Evolutionary conservation across 1,140 invertebrate genomes (phyloP), one percentile per base, ranked within the genome.

Genomic region (Ceratina calcarata): DNA sequence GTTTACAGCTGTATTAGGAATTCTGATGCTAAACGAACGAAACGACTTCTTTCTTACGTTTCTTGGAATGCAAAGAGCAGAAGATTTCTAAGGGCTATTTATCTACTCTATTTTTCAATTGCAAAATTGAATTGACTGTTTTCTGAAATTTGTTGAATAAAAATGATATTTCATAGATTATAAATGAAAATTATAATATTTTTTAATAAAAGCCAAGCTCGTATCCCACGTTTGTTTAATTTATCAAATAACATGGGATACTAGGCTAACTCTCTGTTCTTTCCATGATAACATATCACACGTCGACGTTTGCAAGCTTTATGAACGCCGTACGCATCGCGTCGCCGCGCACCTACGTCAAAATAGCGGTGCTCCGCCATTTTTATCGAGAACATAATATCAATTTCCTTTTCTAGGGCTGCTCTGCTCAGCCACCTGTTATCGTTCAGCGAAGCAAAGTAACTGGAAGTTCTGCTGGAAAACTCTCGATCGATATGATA

Each of bases 301-400:
- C 27, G 76, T 55, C 58, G 72, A 78, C 72, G 72, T 78, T 78
- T 78, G 76, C 68, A 0, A 18, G n/a, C 27, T 78, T 72, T 78
- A 78, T 78, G 76, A 78, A 78, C 53, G 20, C 37, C 18, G 7
- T 32, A 20, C 22, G 32, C 20, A 4, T 32, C 27, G 27, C 27
- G 27, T n/a, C n/a, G n/a, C n/a, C n/a, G n/a, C n/a, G n/a, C n/a
- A n/a, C n/a, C n/a, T n/a, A n/a, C n/a, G n/a, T 32, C 27, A 32
- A 32, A 32, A 32, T 32, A 32, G 27, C 27, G 27, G 27, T 32
- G 27, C 27, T 32, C 27, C 4, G 67, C 67, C 67, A 78, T 71
- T 78, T 78, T 78, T 70, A 70, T 24, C 45, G 15, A 7, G 60
- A 64, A 78, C 68, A 45, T 71, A 72, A 78, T 78, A 72, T 71